Evolutionary conservation across 2,888 invertebrate species (phyloP), one percentile per base, ranked within the genome.

Genomic region (Keiferia lycopersicella): DNA sequence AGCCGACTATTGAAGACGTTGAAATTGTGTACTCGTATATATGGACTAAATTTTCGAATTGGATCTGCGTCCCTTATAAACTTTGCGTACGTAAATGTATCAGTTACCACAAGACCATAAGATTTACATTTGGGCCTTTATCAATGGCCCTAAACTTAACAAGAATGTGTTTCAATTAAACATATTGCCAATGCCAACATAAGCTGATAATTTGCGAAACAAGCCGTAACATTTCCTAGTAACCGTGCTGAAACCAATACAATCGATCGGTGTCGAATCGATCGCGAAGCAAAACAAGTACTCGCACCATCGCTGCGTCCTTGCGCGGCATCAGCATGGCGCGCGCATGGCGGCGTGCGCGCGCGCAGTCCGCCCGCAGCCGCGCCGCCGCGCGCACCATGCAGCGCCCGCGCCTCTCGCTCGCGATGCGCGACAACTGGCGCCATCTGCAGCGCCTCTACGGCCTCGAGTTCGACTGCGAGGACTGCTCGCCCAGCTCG

Each of bases 351-450:
- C 63, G 68, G 62, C 63, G 64, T 66, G 62, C 68, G 67, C 65
- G 67, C 68, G 74, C 70, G 71, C 88, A 88, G 87, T 87, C 78
- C 77, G 76, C 69, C 76, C 73, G 77, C 74, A 81, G 78, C 85
- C 84, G 88, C 89, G 89, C 84, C 74, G 80, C 71, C 81, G 90
- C 89, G 88, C 89, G 88, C 90, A 90, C 84, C 83, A 91, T 91
- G 91, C 90, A 85, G 84, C 90, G 89, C 76, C 89, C 91, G 88
- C 89, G 88, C 73, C 87, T 92, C 71, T 86, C 90, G 70, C 81
- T 85, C 80, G 88, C 92, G 81, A 93, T 88, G 93, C 93, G 75
- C 80, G 93, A 86, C 87, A 92, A 92, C 83, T 92, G 92, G 92
- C 87, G 88, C 68, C 88, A 91, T 66, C 82, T 92, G 68, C 92